Evolutionary conservation across 2,113 vertebrate species (phyloP), one percentile per base, ranked within the genome.

Genomic region (Castor canadensis): DNA sequence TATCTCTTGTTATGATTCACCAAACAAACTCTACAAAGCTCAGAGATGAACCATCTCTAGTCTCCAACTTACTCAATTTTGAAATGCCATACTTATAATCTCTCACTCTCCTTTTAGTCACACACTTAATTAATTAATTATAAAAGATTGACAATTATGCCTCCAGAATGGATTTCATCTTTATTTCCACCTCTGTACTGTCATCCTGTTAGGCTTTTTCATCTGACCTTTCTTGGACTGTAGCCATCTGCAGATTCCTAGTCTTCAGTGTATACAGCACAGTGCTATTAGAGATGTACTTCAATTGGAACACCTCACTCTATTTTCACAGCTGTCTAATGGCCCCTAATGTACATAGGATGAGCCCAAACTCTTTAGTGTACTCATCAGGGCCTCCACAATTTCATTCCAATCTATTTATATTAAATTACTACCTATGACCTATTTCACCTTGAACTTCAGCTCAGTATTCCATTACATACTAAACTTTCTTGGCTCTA

Each of bases 121-220:
- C 26, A 56, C 0, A 67, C n/a, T 94, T 84, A 20, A 93, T 62
- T 56, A 67, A 45, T 71, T 60, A 76, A 76, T n/a, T n/a, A n/a
- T 1, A 95, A 93, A 91, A 71, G 60, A 9, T 91, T 91, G 20
- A 24, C 62, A 97, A 77, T 83, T 89, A 32, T 82, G 30, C 24
- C 62, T 91, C 69, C 40, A 81, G 77, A 95, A 88, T 82, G 62
- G 28, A 80, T 87, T 80, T 93, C 43, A 35, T 88, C 28, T 88
- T 94, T 67, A 93, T 94, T 87, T 87, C 67, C 6, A 88, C 24
- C 28, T 87, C 72, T 32, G 22, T 1, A 38, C 30, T 71, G 17
- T 40, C 24, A 77, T 20, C 81, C 54, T 45, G 28, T 35, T 3
- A 75, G 47, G 43, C 24, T 77, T 71, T 38, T 69, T 95, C 69